phyloP scores from a whole-genome alignment of 1,140 invertebrate genomes.

The Tetranychus urticae region DNA sequence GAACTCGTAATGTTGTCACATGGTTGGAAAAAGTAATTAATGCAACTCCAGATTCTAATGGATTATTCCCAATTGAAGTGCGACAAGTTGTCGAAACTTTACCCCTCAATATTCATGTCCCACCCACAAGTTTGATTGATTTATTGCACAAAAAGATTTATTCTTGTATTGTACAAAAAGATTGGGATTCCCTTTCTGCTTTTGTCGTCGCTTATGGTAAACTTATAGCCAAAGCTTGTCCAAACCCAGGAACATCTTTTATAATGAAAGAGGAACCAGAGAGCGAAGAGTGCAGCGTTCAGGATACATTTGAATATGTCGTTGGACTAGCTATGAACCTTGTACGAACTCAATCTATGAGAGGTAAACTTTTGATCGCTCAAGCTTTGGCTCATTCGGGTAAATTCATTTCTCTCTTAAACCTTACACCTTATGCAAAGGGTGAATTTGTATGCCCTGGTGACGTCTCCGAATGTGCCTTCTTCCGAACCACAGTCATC shows the following conservation, averaged over 20 bases:
- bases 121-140: neutral
- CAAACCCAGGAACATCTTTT: neutral
- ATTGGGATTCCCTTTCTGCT: neutral
- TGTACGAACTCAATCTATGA: neutral
- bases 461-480: neutral
- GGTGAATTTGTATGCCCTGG: neutral
- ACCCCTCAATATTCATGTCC: slow-evolving; percentile 2
- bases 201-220: neutral
- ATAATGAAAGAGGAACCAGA: no score
- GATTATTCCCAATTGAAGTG: neutral
- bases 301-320: neutral
- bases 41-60: neutral
- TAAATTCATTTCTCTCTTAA: neutral
- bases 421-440: neutral
- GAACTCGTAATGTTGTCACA: neutral
- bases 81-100: slow-evolving; percentile 5
- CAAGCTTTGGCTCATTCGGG: neutral
- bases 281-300: no score
- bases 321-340: neutral
- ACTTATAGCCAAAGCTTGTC: neutral
- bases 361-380: neutral
- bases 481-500: slow-evolving; percentile 3
- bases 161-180: neutral
- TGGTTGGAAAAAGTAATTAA: slow-evolving; percentile 1
- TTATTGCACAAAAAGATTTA: neutral